These are phyloP conservation scores for Eupithecia exiguata DNA, from an alignment of 2,888 invertebrate genomes.

Conservation along the genomic window DNA sequence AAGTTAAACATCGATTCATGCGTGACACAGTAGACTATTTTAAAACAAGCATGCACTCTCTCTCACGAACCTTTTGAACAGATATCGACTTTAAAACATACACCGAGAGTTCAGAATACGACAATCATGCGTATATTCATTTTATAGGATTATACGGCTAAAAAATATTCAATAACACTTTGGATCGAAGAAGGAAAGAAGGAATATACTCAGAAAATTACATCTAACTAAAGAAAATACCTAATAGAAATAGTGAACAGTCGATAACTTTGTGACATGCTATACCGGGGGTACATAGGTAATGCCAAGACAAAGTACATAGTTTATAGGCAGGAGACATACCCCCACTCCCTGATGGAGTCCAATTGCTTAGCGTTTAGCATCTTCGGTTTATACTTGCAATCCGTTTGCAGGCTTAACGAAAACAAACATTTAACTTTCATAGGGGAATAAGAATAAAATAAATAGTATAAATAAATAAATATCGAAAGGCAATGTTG, in stretches of 20 bases:
- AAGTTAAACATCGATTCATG: conserved; percentile 26
- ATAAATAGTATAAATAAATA: neutral
- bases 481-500: neutral
- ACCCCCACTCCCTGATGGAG: conserved; percentile 94
- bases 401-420: conserved; percentile 76
- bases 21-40: conserved; percentile 10
- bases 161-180: conserved; percentile 2
- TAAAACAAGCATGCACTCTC: conserved; percentile 9
- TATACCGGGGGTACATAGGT: neutral
- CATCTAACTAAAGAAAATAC: neutral
- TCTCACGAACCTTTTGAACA: conserved; percentile 6
- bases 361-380: conserved; percentile 94
- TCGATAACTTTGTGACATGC: neutral
- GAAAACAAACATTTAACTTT: conserved; percentile 55
- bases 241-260: neutral
- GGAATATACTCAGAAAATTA: neutral
- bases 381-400: conserved; percentile 86
- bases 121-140: conserved; percentile 9
- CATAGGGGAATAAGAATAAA: neutral
- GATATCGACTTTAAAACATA: neutral
- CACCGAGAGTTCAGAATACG: neutral
- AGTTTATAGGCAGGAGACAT: conserved; percentile 63
- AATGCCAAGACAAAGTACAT: conserved; percentile 42
- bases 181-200: neutral
- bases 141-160: neutral